Evolutionary conservation across 2,113 vertebrate genomes (phyloP).

Genomic region (Romanogobio albipinnatus): DNA sequence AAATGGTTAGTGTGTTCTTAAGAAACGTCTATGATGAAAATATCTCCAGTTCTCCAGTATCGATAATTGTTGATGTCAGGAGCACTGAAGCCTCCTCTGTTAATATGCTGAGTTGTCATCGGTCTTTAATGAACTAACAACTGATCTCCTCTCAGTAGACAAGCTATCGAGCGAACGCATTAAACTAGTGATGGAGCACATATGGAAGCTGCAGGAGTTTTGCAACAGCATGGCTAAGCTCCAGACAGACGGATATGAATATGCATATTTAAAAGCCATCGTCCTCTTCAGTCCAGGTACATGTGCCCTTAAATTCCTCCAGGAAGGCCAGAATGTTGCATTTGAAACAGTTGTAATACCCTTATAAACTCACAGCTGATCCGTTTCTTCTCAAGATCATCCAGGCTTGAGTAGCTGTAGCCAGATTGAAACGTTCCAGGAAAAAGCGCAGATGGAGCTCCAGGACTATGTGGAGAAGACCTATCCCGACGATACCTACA

Average conservation of each 20-base stretch:
- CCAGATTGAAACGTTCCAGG: slow-evolving; percentile 98
- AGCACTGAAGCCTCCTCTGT: no score
- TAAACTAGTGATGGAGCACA: slow-evolving; percentile 98
- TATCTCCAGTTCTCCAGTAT: no score
- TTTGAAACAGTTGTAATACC: neutral
- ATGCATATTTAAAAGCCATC: slow-evolving; percentile 97
- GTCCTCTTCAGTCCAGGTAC: slow-evolving; percentile 97
- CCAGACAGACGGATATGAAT: slow-evolving; percentile 95
- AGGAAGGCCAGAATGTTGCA: neutral
- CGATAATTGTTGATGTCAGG: no score
- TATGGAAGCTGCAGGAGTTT: slow-evolving; percentile 99
- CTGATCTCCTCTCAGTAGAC: slow-evolving; percentile 76
- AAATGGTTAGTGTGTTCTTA: no score
- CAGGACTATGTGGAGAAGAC: slow-evolving; percentile 99
- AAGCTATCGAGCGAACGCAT: slow-evolving; percentile 94
- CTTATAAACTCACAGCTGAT: slow-evolving; percentile 39
- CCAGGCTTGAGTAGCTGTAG: slow-evolving; percentile 90
- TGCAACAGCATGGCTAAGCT: slow-evolving; percentile 97
- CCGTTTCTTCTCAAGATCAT: slow-evolving; percentile 82
- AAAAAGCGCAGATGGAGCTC: slow-evolving; percentile 99
- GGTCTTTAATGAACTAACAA: neutral
- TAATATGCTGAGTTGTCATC: no score
- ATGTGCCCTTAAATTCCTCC: neutral
- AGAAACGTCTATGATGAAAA: no score
- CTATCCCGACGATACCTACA: slow-evolving; percentile 96